Conservation (phyloP, 2,113 vertebrate genomes). For the Patagioenas fasciata region DNA sequence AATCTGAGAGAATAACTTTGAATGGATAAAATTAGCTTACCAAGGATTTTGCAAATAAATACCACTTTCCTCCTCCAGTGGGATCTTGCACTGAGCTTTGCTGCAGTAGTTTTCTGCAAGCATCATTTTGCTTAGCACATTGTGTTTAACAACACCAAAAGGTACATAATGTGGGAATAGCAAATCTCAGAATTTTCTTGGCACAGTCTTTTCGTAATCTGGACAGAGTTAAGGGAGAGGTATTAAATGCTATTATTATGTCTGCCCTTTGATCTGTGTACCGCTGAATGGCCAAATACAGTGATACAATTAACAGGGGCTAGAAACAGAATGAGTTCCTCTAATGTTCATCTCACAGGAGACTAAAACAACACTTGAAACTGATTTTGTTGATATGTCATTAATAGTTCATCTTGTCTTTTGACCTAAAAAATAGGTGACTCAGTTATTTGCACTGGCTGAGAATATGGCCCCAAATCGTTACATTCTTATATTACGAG, state of each 20-base stretch:
- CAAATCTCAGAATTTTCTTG: background rate
- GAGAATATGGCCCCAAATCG: background rate
- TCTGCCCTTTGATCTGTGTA: background rate
- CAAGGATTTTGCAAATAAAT: background rate
- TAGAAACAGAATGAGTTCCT: background rate
- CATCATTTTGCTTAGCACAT: fast-evolving
- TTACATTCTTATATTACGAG: fast-evolving
- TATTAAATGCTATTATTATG: background rate
- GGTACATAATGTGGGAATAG: fast-evolving
- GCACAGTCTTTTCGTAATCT: background rate
- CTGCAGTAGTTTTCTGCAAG: background rate
- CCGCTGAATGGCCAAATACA: background rate
- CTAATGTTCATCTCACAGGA: fast-evolving
- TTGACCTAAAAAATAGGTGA: background rate
- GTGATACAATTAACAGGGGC: background rate
- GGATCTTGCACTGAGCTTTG: background rate
- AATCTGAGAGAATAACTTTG: background rate
- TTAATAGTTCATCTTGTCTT: background rate
- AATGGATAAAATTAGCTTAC: background rate
- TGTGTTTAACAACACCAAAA: background rate
- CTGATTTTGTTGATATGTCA: background rate
- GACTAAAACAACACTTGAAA: background rate
- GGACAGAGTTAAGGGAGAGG: background rate
- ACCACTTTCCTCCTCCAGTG: background rate
- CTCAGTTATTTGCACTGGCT: background rate